These are phyloP conservation scores for Papilio polytes DNA, from an alignment of 1,140 invertebrate species.

Conservation along the genomic window DNA sequence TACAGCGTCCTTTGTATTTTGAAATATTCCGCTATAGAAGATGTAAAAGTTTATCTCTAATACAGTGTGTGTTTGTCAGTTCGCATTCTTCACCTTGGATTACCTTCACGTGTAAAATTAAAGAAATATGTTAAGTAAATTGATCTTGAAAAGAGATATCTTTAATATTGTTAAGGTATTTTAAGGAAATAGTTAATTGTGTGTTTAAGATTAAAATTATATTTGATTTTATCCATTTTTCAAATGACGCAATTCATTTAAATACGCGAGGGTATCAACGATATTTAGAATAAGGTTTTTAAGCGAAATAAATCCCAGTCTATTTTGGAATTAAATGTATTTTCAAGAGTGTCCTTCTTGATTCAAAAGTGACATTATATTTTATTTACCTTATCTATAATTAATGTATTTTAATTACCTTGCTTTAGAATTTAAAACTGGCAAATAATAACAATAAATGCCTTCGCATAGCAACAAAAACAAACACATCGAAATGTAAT, in stretches of 20 bases:
- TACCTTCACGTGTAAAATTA: background rate
- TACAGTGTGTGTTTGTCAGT: background rate
- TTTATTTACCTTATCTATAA: no score
- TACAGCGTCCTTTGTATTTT: conserved; percentile 10
- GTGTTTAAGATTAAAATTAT: background rate
- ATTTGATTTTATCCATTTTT: background rate
- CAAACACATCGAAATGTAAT: background rate
- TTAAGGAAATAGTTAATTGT: background rate
- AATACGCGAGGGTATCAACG: no score
- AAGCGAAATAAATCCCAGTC: no score
- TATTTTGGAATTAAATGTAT: no score
- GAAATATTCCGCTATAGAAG: background rate
- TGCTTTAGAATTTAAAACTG: no score
- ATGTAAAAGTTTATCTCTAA: background rate
- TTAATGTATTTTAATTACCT: no score
- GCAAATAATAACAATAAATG: no score
- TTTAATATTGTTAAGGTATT: background rate
- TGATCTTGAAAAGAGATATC: background rate
- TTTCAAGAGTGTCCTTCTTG: no score
- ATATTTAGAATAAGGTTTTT: no score
- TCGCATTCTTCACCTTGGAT: background rate
- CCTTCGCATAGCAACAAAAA: no score
- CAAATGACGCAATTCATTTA: no score
- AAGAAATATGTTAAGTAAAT: background rate
- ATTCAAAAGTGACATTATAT: no score